Evolutionary conservation across 1,140 invertebrate genomes (phyloP).

Genomic region (Araneus ventricosus): DNA sequence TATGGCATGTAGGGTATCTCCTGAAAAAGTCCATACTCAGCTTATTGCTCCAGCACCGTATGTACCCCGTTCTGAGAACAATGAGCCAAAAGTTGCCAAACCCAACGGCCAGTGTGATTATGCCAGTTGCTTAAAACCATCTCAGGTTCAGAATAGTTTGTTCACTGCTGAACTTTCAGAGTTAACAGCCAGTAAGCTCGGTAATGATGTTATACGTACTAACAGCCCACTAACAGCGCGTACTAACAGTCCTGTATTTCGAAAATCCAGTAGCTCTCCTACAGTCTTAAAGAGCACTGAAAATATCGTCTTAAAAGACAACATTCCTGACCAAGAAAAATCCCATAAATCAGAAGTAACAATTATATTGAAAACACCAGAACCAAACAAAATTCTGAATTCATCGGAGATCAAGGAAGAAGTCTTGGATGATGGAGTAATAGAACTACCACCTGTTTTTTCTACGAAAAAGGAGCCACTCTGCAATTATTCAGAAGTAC

Average conservation of each 20-base stretch:
- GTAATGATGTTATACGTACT: neutral
- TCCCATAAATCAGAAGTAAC: conserved; percentile 51
- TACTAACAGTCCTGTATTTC: neutral
- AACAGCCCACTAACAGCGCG: conserved; percentile 27
- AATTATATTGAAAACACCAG: conserved; percentile 22
- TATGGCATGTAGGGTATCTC: neutral
- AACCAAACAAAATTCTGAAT: neutral
- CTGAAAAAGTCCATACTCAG: neutral
- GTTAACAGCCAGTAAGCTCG: conserved; percentile 33
- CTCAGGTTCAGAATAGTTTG: conserved; percentile 60
- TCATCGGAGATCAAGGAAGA: neutral
- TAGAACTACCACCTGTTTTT: neutral
- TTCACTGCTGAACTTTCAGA: conserved; percentile 62
- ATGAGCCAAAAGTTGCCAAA: neutral
- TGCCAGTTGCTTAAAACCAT: conserved; percentile 63
- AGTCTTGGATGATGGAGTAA: neutral
- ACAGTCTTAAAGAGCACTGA: neutral
- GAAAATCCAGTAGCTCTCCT: neutral
- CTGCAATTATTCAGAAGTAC: neutral
- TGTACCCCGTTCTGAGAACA: neutral
- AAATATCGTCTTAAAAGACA: neutral
- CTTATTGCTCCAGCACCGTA: neutral
- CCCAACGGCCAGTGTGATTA: conserved; percentile 49
- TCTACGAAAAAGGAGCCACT: neutral
- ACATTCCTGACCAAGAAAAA: neutral